Conservation (phyloP, 2,797 vertebrate genomes). For the Tragelaphus eurycerus region DNA sequence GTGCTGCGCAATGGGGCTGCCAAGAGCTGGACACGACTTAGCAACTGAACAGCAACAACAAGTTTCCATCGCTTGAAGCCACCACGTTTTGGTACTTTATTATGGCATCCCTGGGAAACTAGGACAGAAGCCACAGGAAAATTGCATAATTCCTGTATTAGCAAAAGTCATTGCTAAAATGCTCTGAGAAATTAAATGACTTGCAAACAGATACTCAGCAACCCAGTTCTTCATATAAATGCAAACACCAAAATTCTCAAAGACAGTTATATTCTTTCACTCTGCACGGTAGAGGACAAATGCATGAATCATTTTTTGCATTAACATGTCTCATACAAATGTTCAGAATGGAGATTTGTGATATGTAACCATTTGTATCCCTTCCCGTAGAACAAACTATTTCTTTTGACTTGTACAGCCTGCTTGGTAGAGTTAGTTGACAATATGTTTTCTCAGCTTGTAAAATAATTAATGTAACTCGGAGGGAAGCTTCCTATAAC, state of each 20-base stretch:
- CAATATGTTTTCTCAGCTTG: not conserved
- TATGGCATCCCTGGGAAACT: not conserved
- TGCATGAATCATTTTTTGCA: not conserved
- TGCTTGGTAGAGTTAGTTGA: not conserved
- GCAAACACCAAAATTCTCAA: not conserved
- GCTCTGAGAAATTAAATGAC: not conserved
- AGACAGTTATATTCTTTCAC: not conserved
- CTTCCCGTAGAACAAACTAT: not conserved
- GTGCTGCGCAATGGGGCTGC: not conserved
- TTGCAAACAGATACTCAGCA: not conserved
- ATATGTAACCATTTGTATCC: not conserved
- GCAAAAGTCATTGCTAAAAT: not conserved
- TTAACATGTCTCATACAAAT: not conserved
- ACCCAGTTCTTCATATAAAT: not conserved
- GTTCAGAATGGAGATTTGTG: not conserved
- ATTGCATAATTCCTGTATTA: not conserved
- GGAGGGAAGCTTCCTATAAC: not conserved
- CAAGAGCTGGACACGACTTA: not conserved
- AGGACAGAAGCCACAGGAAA: not conserved
- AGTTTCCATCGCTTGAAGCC: not conserved
- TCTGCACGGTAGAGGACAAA: not conserved
- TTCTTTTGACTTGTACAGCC: not conserved
- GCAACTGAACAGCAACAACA: not conserved
- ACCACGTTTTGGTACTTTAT: not conserved
- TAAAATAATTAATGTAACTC: slow-evolving; percentile 22